These are phyloP conservation scores for Eumerus sabulonum DNA, from an alignment of 2,888 invertebrate species.

Conservation along the genomic window DNA sequence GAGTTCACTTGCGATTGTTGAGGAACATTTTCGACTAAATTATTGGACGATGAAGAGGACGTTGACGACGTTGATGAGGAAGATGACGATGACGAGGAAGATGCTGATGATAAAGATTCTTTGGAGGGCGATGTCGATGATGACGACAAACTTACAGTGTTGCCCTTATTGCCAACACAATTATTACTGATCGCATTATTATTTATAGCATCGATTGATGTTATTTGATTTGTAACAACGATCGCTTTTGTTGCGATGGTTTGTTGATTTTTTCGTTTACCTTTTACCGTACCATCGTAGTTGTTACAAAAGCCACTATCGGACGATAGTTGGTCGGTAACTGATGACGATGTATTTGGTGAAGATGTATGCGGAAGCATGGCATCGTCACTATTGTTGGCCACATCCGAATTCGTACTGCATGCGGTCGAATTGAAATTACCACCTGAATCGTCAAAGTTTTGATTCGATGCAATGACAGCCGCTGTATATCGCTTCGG, in stretches of 20 bases:
- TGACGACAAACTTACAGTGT: conserved; percentile 29
- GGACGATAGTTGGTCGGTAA: conserved; percentile 73
- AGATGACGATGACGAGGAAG: conserved; percentile 45
- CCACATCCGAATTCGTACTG: conserved; percentile 70
- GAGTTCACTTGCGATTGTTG: conserved; percentile 21
- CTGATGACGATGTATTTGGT: conserved; percentile 73
- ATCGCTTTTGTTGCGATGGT: conserved; percentile 48
- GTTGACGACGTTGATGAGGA: conserved; percentile 43
- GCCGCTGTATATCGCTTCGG: conserved; percentile 56
- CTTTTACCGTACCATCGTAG: conserved; percentile 31
- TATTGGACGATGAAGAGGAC: conserved; percentile 52
- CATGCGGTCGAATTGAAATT: conserved; percentile 64
- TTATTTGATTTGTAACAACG: conserved; percentile 20
- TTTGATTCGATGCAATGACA: conserved; percentile 44
- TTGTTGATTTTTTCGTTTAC: conserved; percentile 41
- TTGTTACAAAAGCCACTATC: conserved; percentile 74
- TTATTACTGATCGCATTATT: neutral
- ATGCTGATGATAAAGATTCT: conserved; percentile 52
- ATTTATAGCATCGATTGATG: conserved; percentile 39
- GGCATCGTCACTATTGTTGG: conserved; percentile 71
- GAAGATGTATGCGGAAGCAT: conserved; percentile 73
- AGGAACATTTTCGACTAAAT: conserved; percentile 49
- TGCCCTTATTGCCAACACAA: neutral
- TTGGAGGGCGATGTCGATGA: conserved; percentile 59
- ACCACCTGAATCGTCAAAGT: conserved; percentile 74